phyloP scores from a whole-genome alignment of 2,797 vertebrate species.

The Coendou prehensilis region DNA sequence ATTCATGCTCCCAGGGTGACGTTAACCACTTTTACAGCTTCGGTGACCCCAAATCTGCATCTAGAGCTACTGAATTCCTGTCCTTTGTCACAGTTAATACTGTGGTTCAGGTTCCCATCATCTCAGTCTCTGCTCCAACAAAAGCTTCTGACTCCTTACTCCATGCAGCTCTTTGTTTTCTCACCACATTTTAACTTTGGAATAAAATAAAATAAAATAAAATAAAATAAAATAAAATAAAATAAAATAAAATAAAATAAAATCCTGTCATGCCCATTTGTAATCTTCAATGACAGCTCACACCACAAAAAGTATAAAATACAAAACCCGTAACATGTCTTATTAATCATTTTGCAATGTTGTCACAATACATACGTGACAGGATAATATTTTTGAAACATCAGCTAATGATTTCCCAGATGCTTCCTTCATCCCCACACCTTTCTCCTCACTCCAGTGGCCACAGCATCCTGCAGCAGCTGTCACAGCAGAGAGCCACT shows the following conservation, averaged over 20 bases:
- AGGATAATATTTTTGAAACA: background rate
- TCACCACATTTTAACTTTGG: background rate
- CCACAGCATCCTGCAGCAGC: background rate
- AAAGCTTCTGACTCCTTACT: background rate
- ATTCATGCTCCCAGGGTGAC: background rate
- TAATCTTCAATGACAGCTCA: background rate
- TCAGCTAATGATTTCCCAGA: background rate
- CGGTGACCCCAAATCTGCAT: background rate
- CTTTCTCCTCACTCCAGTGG: background rate
- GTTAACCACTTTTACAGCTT: background rate
- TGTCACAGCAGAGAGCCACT: background rate
- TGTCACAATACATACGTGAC: background rate
- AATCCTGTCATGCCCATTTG: background rate
- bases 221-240: too few species aligned
- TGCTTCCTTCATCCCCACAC: background rate
- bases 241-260: too few species aligned
- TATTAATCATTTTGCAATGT: background rate
- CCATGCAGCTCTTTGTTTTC: background rate
- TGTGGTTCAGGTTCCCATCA: background rate
- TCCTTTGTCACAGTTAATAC: background rate
- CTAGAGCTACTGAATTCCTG: background rate
- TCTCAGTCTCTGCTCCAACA: background rate
- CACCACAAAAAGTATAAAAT: background rate
- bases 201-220: slow-evolving; percentile 27
- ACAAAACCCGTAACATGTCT: background rate